phyloP scores from a whole-genome alignment of 2,113 vertebrate species.

The Chlorodrepanis virens region DNA sequence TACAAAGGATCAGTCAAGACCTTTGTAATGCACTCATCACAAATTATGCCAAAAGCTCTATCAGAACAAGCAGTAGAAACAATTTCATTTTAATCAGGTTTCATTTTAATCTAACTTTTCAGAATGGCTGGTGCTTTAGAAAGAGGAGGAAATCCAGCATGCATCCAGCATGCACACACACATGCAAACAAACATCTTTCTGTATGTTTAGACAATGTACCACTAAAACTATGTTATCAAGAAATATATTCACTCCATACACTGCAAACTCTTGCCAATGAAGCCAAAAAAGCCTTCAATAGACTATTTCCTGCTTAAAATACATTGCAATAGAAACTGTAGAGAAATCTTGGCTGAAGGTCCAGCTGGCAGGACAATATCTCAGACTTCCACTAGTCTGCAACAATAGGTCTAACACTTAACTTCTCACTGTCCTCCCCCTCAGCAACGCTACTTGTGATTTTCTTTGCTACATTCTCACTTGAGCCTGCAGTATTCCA shows the following conservation, averaged over 20 bases:
- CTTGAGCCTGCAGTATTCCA: neutral
- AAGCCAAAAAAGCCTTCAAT: neutral
- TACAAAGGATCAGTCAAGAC: neutral
- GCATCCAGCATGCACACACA: neutral
- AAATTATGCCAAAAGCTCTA: neutral
- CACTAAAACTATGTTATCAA: neutral
- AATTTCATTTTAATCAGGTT: neutral
- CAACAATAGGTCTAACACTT: neutral
- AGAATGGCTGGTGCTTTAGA: neutral
- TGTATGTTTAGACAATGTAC: neutral
- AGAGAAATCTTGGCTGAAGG: neutral
- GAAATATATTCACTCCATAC: neutral
- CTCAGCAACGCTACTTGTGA: neutral
- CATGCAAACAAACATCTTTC: neutral
- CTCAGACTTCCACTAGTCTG: neutral
- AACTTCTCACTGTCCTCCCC: neutral
- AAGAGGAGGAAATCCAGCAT: neutral
- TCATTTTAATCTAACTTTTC: neutral
- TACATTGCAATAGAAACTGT: neutral
- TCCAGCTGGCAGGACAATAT: neutral
- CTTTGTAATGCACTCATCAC: neutral
- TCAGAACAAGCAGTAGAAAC: neutral
- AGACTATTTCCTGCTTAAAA: neutral
- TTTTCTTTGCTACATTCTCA: neutral
- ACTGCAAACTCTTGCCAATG: neutral